phyloP scores from a whole-genome alignment of 1,140 invertebrate species.

The Cheumatopsyche charites region DNA sequence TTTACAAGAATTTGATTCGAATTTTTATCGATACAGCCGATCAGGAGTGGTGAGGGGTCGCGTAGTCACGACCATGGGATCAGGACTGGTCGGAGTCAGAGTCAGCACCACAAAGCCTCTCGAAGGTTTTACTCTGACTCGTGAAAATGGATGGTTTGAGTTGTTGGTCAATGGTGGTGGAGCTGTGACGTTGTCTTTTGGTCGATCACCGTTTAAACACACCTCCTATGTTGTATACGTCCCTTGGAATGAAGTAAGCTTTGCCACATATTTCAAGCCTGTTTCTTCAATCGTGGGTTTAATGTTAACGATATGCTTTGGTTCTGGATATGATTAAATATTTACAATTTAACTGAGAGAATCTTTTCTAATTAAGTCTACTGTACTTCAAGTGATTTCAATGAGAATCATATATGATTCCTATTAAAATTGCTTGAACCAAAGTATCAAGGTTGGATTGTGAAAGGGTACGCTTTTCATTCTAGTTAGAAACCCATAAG shows the following conservation, averaged over 20 bases:
- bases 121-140: constrained; percentile 93
- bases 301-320: no score
- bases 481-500: no score
- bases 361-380: no score
- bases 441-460: no score
- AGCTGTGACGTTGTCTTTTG: constrained; percentile 92
- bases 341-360: no score
- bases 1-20: no score
- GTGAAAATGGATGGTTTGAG: constrained; percentile 94
- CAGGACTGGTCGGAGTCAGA: constrained; percentile 90
- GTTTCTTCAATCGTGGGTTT: background rate
- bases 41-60: constrained; percentile 94
- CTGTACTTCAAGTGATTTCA: no score
- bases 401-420: no score
- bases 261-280: background rate
- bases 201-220: constrained; percentile 88
- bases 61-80: constrained; percentile 88
- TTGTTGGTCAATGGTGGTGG: constrained; percentile 96
- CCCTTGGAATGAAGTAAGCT: constrained; percentile 90
- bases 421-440: no score
- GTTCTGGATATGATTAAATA: no score
- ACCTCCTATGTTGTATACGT: constrained; percentile 92
- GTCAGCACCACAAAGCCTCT: constrained; percentile 88
- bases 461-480: no score
- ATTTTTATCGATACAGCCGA: constrained; percentile 68